phyloP scores from a whole-genome alignment of 2,113 vertebrate species.

The Caretta caretta region DNA sequence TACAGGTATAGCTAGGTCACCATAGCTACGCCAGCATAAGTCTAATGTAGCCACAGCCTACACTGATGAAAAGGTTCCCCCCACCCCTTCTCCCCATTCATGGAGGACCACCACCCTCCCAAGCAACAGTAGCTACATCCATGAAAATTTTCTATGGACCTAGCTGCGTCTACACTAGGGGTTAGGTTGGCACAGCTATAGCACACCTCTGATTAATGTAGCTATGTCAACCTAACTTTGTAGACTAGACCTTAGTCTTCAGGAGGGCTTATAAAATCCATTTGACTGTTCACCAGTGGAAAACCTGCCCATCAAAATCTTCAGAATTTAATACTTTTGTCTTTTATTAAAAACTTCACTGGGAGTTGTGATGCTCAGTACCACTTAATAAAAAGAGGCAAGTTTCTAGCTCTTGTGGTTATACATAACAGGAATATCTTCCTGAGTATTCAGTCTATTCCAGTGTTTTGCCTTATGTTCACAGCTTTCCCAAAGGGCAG shows the following conservation, averaged over 20 bases:
- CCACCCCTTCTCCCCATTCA: no score
- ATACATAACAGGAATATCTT: neutral
- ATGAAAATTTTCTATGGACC: no score
- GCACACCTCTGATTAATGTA: no score
- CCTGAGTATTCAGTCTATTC: neutral
- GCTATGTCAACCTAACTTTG: no score
- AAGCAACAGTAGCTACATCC: no score
- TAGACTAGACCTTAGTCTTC: neutral
- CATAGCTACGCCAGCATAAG: no score
- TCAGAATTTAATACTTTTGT: neutral
- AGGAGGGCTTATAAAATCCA: neutral
- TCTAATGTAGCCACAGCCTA: no score
- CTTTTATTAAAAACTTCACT: neutral
- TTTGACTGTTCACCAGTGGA: neutral
- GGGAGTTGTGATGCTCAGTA: neutral
- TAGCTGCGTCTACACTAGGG: no score
- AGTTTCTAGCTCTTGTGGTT: neutral
- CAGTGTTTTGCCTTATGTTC: neutral
- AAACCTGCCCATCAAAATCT: neutral
- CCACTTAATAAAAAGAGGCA: neutral
- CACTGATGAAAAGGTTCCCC: no score
- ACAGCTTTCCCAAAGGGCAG: neutral
- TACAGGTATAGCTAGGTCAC: no score
- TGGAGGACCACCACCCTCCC: no score
- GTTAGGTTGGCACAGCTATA: no score